Base-by-base conservation (phyloP, 2,797 vertebrate species). In the Myotis findleyi region DNA sequence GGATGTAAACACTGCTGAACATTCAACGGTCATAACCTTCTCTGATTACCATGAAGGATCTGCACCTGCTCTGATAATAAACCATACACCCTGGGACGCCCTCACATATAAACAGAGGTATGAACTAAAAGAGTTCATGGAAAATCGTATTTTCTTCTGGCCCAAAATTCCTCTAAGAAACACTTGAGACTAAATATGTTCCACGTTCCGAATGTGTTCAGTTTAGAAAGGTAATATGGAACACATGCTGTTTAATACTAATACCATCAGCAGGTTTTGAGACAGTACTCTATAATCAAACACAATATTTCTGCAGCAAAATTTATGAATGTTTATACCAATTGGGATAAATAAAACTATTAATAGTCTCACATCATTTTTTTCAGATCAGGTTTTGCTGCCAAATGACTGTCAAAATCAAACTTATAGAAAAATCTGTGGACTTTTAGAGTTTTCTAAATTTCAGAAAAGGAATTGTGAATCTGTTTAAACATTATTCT, bases 11-110 rank as follows among this genome's bases (percentile, higher is more conserved):
- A 98, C 99, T 86, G 98, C 99, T 0, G 99, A 99, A 36, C 99
- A 99, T 95, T 99, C 99, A 13, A 99, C 98, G 11, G 90, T 99
- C 82, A 98, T 99, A 96, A 99, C 98, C 86, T 99, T 99, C 97
- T 98, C 96, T 0, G 99, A 99, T 97, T 99, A 99, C 95, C 99
- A 99, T 0, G 99, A 99, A 66, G 99, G 99, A 71, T 99, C 99
- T 16, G 99, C 99, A 59, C 99, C 99, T 3, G 99, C 99, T 16
- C 98, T 99, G 55, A 98, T 99, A 92, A 98, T 99, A 66, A 99
- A 99, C 97, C 99, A 99, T 86, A 99, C 99, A 0, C 98, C 99
- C 0, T 98, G 98, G 98, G 98, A 98, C 6, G 93, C 94, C 30
- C 97, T 99, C 88, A 98, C 96, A 66, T 99, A 99, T 79, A 98